phyloP scores from a whole-genome alignment of 1,140 invertebrate genomes.

The Acyrthosiphon pisum region DNA sequence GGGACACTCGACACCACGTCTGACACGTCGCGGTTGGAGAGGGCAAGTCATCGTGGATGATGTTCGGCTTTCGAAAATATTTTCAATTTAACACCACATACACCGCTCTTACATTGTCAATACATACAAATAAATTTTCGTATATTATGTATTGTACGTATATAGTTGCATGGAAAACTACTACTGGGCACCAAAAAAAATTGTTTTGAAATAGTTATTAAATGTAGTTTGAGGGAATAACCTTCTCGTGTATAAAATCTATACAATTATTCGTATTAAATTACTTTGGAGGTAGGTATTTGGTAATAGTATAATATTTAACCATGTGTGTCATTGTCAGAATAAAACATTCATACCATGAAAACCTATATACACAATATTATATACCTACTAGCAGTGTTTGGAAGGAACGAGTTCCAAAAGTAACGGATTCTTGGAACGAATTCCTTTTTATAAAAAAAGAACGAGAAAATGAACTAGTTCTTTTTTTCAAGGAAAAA shows the following conservation, averaged over 20 bases:
- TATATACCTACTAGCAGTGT: too few species aligned
- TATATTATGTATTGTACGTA: too few species aligned
- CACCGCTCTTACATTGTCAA: neutral
- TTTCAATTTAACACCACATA: neutral
- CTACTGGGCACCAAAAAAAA: neutral
- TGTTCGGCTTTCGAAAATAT: neutral
- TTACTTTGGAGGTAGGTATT: neutral
- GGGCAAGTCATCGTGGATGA: neutral
- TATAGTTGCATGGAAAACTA: neutral
- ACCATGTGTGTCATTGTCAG: neutral
- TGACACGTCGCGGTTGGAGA: too few species aligned
- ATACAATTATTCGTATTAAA: neutral
- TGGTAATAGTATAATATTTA: too few species aligned
- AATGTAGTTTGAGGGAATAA: too few species aligned
- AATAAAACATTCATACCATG: neutral
- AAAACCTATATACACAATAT: too few species aligned
- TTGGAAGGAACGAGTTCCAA: too few species aligned
- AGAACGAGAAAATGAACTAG: too few species aligned
- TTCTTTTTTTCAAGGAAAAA: too few species aligned
- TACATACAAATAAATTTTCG: neutral
- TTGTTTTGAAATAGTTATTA: neutral
- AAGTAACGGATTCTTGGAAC: too few species aligned
- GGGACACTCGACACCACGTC: neutral
- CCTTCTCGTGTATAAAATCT: neutral
- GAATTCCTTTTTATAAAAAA: too few species aligned